Evolutionary conservation across 64 coral and sea anemone species (phyloP).

Genomic region (Montipora sp.): DNA sequence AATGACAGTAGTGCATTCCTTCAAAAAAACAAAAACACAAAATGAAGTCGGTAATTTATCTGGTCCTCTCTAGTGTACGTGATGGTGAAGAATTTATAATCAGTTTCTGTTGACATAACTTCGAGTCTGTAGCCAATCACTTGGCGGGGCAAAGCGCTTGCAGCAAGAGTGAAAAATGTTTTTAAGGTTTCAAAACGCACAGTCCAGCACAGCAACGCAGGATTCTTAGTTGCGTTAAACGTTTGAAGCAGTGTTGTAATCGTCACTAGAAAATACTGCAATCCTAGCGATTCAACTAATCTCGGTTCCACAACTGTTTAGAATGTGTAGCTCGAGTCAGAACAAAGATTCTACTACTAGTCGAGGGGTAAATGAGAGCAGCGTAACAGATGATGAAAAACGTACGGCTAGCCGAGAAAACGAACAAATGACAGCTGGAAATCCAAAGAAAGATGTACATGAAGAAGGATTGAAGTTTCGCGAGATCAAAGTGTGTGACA

Average conservation of each 20-base stretch:
- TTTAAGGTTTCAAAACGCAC: background rate
- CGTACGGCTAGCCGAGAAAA: background rate
- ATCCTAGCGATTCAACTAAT: no score
- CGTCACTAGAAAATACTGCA: background rate
- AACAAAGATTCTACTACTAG: background rate
- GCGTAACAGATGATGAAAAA: background rate
- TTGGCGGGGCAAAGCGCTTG: background rate
- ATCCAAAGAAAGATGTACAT: background rate
- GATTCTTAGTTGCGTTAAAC: background rate
- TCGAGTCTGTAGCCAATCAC: background rate
- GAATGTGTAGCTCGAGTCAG: conserved; percentile 18
- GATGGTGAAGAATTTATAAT: conserved; percentile 41
- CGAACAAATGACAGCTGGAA: background rate
- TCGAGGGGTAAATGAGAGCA: background rate
- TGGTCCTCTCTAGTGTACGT: background rate
- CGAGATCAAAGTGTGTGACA: background rate
- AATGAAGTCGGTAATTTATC: conserved; percentile 26
- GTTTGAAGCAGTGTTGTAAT: background rate
- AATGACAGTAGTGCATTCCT: background rate
- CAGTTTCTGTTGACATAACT: conserved; percentile 2
- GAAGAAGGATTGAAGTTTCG: background rate
- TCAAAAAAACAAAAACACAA: conserved; percentile 13
- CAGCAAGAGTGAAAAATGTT: background rate
- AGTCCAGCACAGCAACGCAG: background rate
- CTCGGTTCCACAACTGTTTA: no score